A percentile compares a stretch with the other conserved stretches of the same genome.
Conservation (phyloP, 2,888 invertebrate genomes). For the Asteroscopus sphinx region DNA sequence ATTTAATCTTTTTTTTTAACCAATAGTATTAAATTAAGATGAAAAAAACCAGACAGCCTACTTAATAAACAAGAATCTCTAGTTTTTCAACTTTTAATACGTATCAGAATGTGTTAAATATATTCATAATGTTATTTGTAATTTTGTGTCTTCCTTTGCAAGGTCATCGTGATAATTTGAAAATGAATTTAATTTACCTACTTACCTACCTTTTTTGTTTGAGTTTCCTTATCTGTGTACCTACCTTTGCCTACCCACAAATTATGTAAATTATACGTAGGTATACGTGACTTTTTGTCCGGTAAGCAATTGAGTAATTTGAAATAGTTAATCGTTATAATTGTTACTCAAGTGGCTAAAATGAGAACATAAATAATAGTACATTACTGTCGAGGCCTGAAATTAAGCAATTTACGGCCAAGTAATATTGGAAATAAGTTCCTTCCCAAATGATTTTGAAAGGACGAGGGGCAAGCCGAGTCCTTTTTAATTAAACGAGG, state of each 20-base stretch:
- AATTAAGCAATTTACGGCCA: no score
- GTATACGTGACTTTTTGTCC: neutral
- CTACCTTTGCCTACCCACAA: conserved; percentile 3
- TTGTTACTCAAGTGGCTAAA: no score
- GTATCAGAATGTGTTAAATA: conserved; percentile 14
- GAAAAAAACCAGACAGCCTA: neutral
- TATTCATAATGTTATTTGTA: conserved; percentile 39
- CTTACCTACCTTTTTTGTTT: conserved; percentile 10
- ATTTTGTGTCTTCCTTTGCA: conserved; percentile 39
- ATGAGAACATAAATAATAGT: no score
- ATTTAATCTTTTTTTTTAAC: conserved; percentile 4
- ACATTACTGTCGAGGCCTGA: no score
- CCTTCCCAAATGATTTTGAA: no score
- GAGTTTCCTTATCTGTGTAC: conserved; percentile 3
- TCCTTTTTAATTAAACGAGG: no score
- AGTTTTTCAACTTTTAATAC: conserved; percentile 27
- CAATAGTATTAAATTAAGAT: conserved; percentile 2
- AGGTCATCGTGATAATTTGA: conserved; percentile 35
- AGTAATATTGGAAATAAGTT: no score
- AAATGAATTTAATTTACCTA: conserved; percentile 5
- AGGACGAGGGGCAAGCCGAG: no score
- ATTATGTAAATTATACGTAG: conserved; percentile 27
- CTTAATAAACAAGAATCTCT: conserved; percentile 34
- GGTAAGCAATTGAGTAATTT: neutral
- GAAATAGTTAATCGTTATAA: conserved; percentile 8